Base-by-base conservation (phyloP, 1,140 invertebrate genomes). In the Zelostemma sp. region DNA sequence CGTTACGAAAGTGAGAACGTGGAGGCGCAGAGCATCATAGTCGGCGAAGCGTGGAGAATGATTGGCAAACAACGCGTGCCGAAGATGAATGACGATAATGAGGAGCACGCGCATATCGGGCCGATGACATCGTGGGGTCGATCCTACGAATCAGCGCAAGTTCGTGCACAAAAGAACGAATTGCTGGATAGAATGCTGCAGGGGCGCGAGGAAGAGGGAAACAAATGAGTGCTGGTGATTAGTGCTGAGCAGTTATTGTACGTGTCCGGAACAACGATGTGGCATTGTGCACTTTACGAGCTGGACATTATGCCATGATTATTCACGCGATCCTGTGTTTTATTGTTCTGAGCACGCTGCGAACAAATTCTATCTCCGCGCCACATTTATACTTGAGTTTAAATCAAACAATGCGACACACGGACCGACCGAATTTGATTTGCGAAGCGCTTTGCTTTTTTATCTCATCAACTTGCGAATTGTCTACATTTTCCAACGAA, bases 271-370 rank as follows among this genome's bases (percentile, higher is more conserved):
- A 73, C 67, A 73, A 67, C 48, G 55, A 51, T 58, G 58, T 51
- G 65, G 72, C 78, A 80, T 84, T 81, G 79, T 84, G 78, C 78
- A 73, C 73, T 83, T 83, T 84, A 83, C 81, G 80, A 78, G 73
- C 59, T 64, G 77, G 73, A 79, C 80, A 80, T 77, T 70, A 72
- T 78, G 77, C 81, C 80, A 76, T 81, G 80, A 84, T 84, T 84
- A 84, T 84, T 84, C 81, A 84, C 82, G 82, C 79, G 63, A 75
- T 75, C 68, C 80, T 84, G 82, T 80, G 76, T 83, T 84, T 84
- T 84, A 84, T 84, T 81, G 76, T 61, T 28, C 50, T 31, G 43
- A 40, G 28, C 58, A 46, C 46, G 15, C 28, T 43, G 40, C 40
- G 17, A 17, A 43, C 40, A 43, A 43, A 43, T 43, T 18, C 16